Evolutionary conservation across 2,888 invertebrate species (phyloP), one percentile per base, ranked within the genome.

Genomic region (Catocala nupta): DNA sequence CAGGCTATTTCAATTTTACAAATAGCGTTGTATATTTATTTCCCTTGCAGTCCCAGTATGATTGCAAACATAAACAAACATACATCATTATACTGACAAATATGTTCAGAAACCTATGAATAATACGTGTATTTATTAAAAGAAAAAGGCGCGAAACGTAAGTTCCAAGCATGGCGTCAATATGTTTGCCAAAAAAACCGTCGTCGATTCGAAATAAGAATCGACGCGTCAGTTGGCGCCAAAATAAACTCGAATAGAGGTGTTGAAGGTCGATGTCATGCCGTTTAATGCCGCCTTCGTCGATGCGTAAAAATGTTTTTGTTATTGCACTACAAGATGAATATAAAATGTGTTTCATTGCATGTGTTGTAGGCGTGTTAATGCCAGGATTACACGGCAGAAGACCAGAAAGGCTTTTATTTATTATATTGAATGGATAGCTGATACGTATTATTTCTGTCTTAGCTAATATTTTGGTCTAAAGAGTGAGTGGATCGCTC

Each of bases 141-240:
- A 74, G 58, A 64, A 63, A 74, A 58, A 55, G 65, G 53, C 56
- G 68, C 56, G 64, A 70, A 64, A 69, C 62, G 60, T 56, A 52
- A 48, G 62, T 58, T 47, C 13, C 44, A 60, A 64, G 59, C 63
- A 55, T 61, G 56, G 59, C 62, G 62, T 68, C 61, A 39, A 51
- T 66, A 71, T 63, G 71, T 72, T 59, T 81, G 79, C 81, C 81
- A 81, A 81, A 78, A 77, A 77, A 80, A 72, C 68, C 55, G 62
- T 65, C 56, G 69, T 59, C 74, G 72, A 78, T 75, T 51, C 72
- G 71, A 76, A 78, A 78, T 79, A 73, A 77, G 79, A 70, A 68
- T 74, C 69, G 78, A 75, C 72, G 72, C 71, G 62, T 72, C 71
- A 65, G 76, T 83, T 82, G 81, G 82, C 85, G 83, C 83, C 81